Conservation (phyloP, 1,140 invertebrate genomes). For the Thaumatotibia leucotreta region DNA sequence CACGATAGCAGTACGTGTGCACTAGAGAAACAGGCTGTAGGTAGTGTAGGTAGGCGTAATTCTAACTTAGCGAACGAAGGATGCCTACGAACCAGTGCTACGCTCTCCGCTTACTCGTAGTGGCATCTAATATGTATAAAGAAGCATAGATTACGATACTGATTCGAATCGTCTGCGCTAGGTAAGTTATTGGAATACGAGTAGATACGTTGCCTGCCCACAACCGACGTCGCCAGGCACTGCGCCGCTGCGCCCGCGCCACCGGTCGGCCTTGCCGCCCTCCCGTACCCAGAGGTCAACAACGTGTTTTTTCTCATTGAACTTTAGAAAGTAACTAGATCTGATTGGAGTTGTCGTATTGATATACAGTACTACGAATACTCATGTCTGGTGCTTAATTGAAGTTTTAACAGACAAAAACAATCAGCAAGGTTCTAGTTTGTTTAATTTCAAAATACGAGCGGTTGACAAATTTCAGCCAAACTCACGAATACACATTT, state of each 20-base stretch:
- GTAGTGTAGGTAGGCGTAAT: neutral
- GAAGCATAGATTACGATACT: no score
- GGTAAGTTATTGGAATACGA: neutral
- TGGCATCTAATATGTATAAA: no score
- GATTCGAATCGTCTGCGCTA: neutral
- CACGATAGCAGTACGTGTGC: constrained; percentile 8
- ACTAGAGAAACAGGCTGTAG: constrained; percentile 5
- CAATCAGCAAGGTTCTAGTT: no score
- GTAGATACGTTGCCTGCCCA: neutral
- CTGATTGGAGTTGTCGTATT: constrained; percentile 19
- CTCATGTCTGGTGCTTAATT: no score
- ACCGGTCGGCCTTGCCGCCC: constrained; percentile 69
- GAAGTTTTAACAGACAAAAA: no score
- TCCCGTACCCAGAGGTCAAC: constrained; percentile 70
- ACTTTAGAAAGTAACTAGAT: constrained; percentile 72
- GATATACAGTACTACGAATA: neutral
- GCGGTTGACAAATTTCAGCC: no score
- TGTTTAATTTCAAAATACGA: no score
- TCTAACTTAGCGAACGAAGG: neutral
- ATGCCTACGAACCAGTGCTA: neutral
- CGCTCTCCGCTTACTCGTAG: neutral
- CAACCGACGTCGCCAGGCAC: constrained; percentile 14
- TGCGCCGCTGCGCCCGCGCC: constrained; percentile 31
- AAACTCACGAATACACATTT: no score
- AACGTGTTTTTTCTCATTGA: constrained; percentile 65